Base-by-base conservation (phyloP, 2,113 vertebrate genomes). In the Cololabis saira region DNA sequence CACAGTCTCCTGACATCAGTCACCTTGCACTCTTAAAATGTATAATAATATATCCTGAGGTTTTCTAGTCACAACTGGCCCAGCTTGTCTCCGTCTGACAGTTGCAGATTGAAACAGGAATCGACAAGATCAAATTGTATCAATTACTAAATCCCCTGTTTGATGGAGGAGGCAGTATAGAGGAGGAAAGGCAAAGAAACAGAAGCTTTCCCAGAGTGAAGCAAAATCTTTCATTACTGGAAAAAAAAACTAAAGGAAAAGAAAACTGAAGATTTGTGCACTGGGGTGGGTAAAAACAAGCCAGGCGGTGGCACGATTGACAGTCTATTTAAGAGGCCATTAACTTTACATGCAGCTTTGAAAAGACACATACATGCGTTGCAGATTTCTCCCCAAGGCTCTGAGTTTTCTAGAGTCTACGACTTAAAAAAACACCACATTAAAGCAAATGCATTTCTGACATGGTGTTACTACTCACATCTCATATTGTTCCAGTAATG, bases 261-360 rank as follows among this genome's bases (percentile, higher is more conserved):
- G 7, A 50, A 22, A 73, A 76, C 22, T 22, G 22, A 71, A 81
- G 64, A 82, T 76, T 69, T 83, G 84, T 87, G 80, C 66, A 75
- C 55, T 80, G 16, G 51, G 22, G 73, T 61, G 60, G 77, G 62
- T 73, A 52, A 42, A 76, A 75, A 88, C 78, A 85, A 74, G 63
- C 57, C 68, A 65, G 57, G 71, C 78, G 3, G 79, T 74, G 67
- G 66, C 50, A 67, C 14, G 84, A 92, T 90, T 93, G 92, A 93
- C 92, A 93, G 85, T 91, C 92, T 93, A 90, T 91, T 93, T 93
- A 92, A 92, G 86, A 93, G 85, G 82, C 89, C 90, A 92, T 93
- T 93, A 92, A 92, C 83, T 90, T 93, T 86, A 93, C 92, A 93
- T 90, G 49, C 72, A 78, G 65, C 80, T 83, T 72, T 66, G 73